Conservation (phyloP, 2,113 vertebrate genomes). For the Colius striatus region DNA sequence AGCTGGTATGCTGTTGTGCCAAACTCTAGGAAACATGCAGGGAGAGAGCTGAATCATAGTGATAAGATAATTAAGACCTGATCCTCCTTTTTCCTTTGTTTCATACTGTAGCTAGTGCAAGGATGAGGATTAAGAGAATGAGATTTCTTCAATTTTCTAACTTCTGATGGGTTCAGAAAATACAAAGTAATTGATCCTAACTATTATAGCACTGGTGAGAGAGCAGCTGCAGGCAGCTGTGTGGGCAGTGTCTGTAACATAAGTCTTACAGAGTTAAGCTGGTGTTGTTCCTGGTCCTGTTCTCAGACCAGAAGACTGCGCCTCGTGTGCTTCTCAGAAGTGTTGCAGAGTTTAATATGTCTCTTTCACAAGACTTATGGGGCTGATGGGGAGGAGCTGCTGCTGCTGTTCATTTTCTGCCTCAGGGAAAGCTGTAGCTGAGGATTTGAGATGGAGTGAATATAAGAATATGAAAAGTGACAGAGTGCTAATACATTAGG, state of each 20-base stretch:
- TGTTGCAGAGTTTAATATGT: not conserved
- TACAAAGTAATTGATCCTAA: not conserved
- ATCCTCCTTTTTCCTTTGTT: not conserved
- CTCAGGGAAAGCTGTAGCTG: conserved; percentile 1
- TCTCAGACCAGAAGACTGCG: not conserved
- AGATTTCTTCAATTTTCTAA: not conserved
- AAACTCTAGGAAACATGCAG: not conserved
- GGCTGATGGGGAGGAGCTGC: conserved; percentile 24
- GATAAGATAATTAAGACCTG: not conserved
- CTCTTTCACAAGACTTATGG: not conserved
- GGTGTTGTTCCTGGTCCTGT: not conserved
- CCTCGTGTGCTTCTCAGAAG: not conserved
- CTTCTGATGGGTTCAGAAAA: not conserved
- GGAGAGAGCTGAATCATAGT: not conserved
- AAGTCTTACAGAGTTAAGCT: rapidly evolving
- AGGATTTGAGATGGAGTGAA: conserved; percentile 9
- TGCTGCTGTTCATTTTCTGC: not conserved
- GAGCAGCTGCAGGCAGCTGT: not conserved
- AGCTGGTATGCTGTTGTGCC: not conserved
- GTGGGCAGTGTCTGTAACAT: not conserved
- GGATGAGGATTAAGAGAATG: not conserved
- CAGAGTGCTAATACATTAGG: conserved; percentile 62
- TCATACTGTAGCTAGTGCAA: not conserved
- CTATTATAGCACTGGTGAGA: rapidly evolving
- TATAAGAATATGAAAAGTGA: conserved; percentile 43